A percentile compares a stretch with the other conserved stretches of the same genome.
Evolutionary conservation across 2,113 vertebrate genomes (phyloP).

Genomic region (Planiliza haematocheilus): DNA sequence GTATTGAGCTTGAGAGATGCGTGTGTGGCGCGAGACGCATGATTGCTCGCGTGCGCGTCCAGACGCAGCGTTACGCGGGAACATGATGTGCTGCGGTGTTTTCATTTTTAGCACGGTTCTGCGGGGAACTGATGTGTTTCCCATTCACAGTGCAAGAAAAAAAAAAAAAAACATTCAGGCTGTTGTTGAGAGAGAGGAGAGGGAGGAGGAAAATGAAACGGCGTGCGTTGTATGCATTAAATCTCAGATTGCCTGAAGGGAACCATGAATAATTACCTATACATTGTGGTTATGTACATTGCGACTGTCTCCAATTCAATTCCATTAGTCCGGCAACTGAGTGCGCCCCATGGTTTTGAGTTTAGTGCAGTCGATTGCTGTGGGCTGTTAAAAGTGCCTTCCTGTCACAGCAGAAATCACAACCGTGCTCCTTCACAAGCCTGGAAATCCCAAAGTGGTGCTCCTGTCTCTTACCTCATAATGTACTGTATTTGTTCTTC

Average conservation of each 20-base stretch:
- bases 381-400: conserved; percentile 36
- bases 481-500: not conserved
- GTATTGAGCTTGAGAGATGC: not conserved
- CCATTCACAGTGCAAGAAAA: not conserved
- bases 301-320: conserved; percentile 42
- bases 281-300: conserved; percentile 33
- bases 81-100: conserved; percentile 13
- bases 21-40: not conserved
- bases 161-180: conserved; percentile 1
- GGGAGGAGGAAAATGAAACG: conserved; percentile 4
- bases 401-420: conserved; percentile 1
- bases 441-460: conserved; percentile 29
- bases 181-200: conserved; percentile 10
- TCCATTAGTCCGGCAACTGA: conserved; percentile 39
- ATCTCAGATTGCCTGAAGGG: conserved; percentile 22
- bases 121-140: conserved; percentile 28
- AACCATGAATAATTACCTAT: conserved; percentile 29
- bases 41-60: not conserved
- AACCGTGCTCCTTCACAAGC: too few species aligned
- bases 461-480: not conserved
- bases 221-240: not conserved
- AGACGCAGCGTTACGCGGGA: not conserved
- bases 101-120: conserved; percentile 53
- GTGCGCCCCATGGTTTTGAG: conserved; percentile 4
- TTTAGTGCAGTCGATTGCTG: conserved; percentile 28